A percentile compares a stretch with the other conserved stretches of the same genome.
phyloP scores from a whole-genome alignment of 2,797 vertebrate species.

The Notamacropus eugenii region DNA sequence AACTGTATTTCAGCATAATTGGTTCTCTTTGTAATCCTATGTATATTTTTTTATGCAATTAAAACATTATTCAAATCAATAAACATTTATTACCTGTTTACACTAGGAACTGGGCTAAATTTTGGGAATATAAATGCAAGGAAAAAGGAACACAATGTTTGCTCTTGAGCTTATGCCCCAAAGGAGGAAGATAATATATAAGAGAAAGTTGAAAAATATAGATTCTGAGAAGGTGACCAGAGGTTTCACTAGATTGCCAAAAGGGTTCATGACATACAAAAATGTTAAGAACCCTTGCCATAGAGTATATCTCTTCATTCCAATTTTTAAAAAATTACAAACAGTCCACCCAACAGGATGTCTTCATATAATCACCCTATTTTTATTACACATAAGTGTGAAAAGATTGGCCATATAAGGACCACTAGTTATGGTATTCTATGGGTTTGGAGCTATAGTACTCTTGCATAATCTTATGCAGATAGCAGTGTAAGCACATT shows the following conservation, averaged over 20 bases:
- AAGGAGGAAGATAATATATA: not conserved
- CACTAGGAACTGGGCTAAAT: not conserved
- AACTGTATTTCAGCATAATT: not conserved
- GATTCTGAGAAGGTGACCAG: not conserved
- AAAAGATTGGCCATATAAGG: not conserved
- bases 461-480: conserved; percentile 66
- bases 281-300: not conserved
- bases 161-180: not conserved
- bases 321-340: not conserved
- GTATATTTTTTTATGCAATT: not conserved
- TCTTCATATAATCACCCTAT: not conserved
- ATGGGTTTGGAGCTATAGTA: conserved; percentile 60
- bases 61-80: not conserved
- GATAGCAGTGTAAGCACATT: conserved; percentile 29
- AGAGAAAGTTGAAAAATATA: not conserved
- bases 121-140: not conserved
- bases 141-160: not conserved
- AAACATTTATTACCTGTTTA: not conserved
- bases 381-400: conserved; percentile 17
- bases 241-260: not conserved
- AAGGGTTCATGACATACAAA: not conserved
- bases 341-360: not conserved
- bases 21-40: not conserved
- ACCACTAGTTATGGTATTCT: not conserved
- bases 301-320: not conserved